These are phyloP conservation scores for Lasioglossum oenotherae DNA, from an alignment of 2,888 invertebrate species.

Conservation along the genomic window DNA sequence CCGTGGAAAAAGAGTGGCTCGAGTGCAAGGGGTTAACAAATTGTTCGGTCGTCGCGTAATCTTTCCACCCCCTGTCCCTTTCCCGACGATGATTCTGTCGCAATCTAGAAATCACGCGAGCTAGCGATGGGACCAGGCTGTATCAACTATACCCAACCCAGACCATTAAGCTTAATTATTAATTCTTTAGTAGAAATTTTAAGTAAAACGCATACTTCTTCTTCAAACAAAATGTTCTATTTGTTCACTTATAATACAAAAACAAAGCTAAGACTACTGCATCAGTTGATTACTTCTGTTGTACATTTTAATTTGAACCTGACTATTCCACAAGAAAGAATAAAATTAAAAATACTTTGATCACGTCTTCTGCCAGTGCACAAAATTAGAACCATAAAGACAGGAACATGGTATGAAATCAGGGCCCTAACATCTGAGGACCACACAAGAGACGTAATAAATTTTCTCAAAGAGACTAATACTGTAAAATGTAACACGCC, in stretches of 20 bases:
- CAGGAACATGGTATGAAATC: not conserved
- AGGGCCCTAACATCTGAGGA: not conserved
- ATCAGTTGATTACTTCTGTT: too few relatives aligned
- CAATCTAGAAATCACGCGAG: conserved; percentile 27
- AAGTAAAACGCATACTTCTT: too few relatives aligned
- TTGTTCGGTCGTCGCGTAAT: conserved; percentile 45
- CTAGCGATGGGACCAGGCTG: conserved; percentile 11
- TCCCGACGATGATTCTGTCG: conserved; percentile 20
- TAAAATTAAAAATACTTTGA: not conserved
- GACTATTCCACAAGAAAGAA: too few relatives aligned
- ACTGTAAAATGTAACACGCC: not conserved
- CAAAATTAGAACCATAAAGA: not conserved
- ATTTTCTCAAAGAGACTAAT: not conserved
- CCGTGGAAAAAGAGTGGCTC: conserved; percentile 20
- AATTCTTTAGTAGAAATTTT: too few relatives aligned
- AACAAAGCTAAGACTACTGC: too few relatives aligned
- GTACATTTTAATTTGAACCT: too few relatives aligned
- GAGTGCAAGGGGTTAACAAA: conserved; percentile 54
- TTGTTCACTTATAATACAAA: too few relatives aligned
- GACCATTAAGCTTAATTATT: not conserved
- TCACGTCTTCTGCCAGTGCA: not conserved
- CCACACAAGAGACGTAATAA: not conserved
- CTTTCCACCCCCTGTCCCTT: conserved; percentile 26
- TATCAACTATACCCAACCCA: not conserved
- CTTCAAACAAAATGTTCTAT: too few relatives aligned